Percentiles rank a stretch among this genome's conserved stretches.
Evolutionary conservation across 2,113 vertebrate species (phyloP).

Genomic region (Cairina moschata): DNA sequence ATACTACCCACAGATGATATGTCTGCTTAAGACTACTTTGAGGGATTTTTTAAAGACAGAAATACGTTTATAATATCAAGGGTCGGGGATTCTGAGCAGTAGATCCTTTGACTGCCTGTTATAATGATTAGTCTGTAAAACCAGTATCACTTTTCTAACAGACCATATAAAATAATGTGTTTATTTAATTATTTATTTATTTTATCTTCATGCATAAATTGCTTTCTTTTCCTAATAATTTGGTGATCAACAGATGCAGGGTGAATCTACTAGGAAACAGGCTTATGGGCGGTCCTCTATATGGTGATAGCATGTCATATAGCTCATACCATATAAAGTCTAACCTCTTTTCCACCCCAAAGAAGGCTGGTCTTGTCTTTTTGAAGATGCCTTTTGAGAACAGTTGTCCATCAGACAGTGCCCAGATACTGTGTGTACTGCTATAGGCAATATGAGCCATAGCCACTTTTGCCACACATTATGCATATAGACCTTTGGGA

Average conservation of each 20-base stretch:
- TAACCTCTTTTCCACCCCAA: neutral
- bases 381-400: neutral
- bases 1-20: neutral
- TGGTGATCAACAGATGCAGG: neutral
- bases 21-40: neutral
- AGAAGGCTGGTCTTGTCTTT: neutral
- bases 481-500: neutral
- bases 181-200: neutral
- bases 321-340: neutral
- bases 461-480: neutral
- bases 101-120: neutral
- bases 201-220: neutral
- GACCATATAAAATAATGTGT: neutral
- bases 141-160: neutral
- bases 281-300: neutral
- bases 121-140: neutral
- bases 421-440: neutral
- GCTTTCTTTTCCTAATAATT: neutral
- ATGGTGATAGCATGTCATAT: neutral
- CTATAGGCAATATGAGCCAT: neutral
- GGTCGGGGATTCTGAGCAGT: neutral
- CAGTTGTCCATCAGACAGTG: neutral
- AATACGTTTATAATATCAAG: neutral
- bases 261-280: neutral
- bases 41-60: neutral